Base-by-base conservation (phyloP, 1,140 invertebrate species). In the Belonocnema kinseyi region DNA sequence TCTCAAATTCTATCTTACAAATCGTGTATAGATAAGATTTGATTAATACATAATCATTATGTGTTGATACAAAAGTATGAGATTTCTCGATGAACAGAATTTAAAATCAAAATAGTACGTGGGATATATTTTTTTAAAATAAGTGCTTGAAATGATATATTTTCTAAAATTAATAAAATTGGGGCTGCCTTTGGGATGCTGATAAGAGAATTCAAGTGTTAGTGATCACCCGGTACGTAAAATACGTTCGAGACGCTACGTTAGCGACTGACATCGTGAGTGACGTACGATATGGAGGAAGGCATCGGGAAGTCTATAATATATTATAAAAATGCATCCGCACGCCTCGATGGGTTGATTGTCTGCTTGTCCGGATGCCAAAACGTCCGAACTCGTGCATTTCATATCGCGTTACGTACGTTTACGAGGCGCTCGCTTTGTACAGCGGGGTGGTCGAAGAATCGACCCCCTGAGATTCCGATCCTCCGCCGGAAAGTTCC, bases 251-350 rank as follows among this genome's bases (percentile, higher is more conserved):
- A 90, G 90, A 90, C 88, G 90, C 86, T 90, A 90, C 86, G 90
- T 91, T 91, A 91, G 90, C 87, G 84, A 89, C 90, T 90, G 90
- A 90, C 90, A 91, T 86, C 80, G 83, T 91, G 90, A 91, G 89
- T 91, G 90, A 91, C 90, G 90, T 90, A 90, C 88, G 90, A 90
- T 90, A 91, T 89, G 89, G 86, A 89, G 88, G 87, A 89, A 90
- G 87, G 86, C 86, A 87, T 87, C 79, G 88, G 88, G 82, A 89
- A 90, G 90, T 92, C 90, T 91, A 91, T 91, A 91, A 91, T 91
- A 91, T 91, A 91, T 91, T 90, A 91, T 90, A 91, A 91, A 91
- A 91, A 91, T 91, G 90, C 90, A 91, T 90, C 89, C 86, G 85
- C 90, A 90, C 90, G 90, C 87, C 90, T 91, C 90, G 90, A 91